Evolutionary conservation across 1,140 invertebrate species (phyloP), one percentile per base, ranked within the genome.

Genomic region (Bombus difficillimus): DNA sequence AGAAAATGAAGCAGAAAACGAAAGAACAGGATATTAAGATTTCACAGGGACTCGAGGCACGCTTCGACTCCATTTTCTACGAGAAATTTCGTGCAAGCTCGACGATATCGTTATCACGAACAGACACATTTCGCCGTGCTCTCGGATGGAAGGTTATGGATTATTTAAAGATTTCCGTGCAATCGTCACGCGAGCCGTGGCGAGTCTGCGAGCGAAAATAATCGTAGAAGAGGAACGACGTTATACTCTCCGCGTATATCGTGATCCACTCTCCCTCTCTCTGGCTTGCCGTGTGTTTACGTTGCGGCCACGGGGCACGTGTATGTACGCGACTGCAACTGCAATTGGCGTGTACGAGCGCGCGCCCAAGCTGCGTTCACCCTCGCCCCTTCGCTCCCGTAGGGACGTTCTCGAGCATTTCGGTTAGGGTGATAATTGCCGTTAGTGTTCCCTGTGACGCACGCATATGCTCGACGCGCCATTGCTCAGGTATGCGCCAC

Each of bases 401-500:
- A 66, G 76, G 77, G 68, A 68, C 79, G 78, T 43, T 85, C 64
- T 66, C 39, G 62, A 66, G 76, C 78, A 77, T 86, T 87, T 83
- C 68, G 84, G 88, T 86, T 86, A 86, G 91, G 89, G 90, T 92
- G 93, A 94, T 94, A 94, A 94, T 94, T 94, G 92, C 91, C 91
- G 91, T 91, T 93, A 92, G 90, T 89, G 91, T 88, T 92, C 86
- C 88, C 90, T 89, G 85, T 87, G 88, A 90, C 83, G 85, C 86
- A 86, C 87, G 89, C 87, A 91, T 90, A 87, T 80, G 82, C 88
- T 77, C 64, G 79, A 75, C 73, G 32, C 41, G 10, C 18, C 37
- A 53, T 69, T 57, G 77, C 66, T 81, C 9, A 64, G 80, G 41
- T 68, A 68, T 82, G 79, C 82, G 76, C 34, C 68, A 41, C 47